A percentile compares a stretch with the other conserved stretches of the same genome.
Evolutionary conservation across 2,113 vertebrate species (phyloP).

Genomic region (Neodon shergylaensis): DNA sequence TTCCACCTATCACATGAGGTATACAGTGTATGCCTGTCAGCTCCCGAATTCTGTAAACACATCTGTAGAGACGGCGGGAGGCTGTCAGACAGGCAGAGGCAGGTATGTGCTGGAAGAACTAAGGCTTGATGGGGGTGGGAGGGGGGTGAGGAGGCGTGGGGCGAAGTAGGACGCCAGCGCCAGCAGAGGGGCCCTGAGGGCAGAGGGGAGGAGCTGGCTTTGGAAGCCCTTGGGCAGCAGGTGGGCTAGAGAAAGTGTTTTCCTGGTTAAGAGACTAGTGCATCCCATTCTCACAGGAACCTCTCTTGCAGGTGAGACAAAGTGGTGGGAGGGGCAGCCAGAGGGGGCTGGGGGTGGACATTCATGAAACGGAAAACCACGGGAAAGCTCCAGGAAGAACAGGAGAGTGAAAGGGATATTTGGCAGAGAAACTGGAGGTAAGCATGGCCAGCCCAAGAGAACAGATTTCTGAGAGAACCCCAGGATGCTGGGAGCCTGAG

Average conservation of each 20-base stretch:
- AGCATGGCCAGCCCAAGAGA: background rate
- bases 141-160: background rate
- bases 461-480: background rate
- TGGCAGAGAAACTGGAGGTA: background rate
- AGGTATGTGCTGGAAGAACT: constrained; percentile 60
- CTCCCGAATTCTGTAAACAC: background rate
- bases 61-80: background rate
- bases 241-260: background rate
- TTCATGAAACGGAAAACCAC: background rate
- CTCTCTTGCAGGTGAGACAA: background rate
- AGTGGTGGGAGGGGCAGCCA: background rate
- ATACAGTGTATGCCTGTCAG: background rate
- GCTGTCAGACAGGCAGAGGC: constrained; percentile 63
- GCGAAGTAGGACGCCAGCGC: background rate
- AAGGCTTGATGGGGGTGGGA: background rate
- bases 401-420: background rate
- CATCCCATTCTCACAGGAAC: background rate
- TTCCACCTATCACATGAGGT: background rate
- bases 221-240: background rate
- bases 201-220: background rate
- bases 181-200: constrained; percentile 26
- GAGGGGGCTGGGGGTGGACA: background rate
- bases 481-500: background rate
- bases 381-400: background rate
- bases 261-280: background rate